phyloP scores from a whole-genome alignment of 1,140 invertebrate species.

The Macrocentrus cingulum region DNA sequence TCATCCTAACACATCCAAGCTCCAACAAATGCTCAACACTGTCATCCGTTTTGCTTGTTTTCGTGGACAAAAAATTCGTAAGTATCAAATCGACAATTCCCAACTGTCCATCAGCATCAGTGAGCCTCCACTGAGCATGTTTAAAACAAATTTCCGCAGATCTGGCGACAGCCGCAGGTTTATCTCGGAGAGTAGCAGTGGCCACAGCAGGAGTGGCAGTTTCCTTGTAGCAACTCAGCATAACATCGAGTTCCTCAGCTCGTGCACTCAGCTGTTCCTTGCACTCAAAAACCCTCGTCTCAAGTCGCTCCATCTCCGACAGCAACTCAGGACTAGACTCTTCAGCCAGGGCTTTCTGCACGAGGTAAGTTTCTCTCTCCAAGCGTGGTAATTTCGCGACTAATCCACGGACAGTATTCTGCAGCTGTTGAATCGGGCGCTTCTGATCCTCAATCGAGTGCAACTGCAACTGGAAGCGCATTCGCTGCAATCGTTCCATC shows the following conservation, averaged over 20 bases:
- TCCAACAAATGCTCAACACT: conserved; percentile 96
- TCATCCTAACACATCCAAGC: conserved; percentile 94
- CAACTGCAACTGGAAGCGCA: conserved; percentile 91
- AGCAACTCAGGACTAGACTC: conserved; percentile 68
- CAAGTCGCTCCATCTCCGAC: conserved; percentile 70
- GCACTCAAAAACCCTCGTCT: conserved; percentile 80
- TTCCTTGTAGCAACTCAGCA: conserved; percentile 85
- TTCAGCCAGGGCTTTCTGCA: conserved; percentile 79
- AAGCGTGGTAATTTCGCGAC: conserved; percentile 78
- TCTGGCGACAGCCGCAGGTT: conserved; percentile 75
- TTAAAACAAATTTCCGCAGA: conserved; percentile 98
- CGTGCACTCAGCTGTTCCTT: conserved; percentile 84
- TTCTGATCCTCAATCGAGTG: conserved; percentile 88
- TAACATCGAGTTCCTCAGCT: conserved; percentile 92
- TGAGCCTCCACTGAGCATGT: conserved; percentile 97
- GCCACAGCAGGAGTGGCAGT: conserved; percentile 59
- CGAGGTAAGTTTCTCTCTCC: conserved; percentile 89
- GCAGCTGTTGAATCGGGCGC: conserved; percentile 87
- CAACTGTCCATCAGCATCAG: conserved; percentile 95
- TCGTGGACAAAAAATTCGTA: conserved; percentile 96
- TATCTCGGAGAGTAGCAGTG: conserved; percentile 58
- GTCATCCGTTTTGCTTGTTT: conserved; percentile 95
- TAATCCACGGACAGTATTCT: conserved; percentile 81
- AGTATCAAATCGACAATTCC: conserved; percentile 95
- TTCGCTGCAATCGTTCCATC: conserved; percentile 83